These are phyloP conservation scores for Oppia nitens DNA, from an alignment of 1,140 invertebrate genomes.

Conservation along the genomic window DNA sequence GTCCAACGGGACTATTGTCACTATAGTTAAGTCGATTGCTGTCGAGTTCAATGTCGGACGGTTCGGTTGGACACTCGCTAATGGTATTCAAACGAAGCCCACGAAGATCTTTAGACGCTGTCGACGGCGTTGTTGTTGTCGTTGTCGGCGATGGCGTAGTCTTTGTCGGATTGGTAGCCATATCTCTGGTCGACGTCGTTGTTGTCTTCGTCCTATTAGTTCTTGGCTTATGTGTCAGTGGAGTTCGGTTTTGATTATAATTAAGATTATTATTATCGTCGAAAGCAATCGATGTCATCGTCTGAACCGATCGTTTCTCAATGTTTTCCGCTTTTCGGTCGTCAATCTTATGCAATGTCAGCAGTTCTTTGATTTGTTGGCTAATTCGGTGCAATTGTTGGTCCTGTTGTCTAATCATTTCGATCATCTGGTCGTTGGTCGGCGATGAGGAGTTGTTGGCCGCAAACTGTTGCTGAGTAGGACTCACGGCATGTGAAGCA, in stretches of 20 bases:
- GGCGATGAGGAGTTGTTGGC: neutral
- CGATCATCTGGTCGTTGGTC: neutral
- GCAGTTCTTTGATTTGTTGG: conserved; percentile 11
- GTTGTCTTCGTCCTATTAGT: neutral
- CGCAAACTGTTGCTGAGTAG: too few species aligned
- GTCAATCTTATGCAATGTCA: neutral
- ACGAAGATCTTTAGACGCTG: neutral
- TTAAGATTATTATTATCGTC: neutral
- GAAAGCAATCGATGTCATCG: neutral
- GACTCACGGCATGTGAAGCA: neutral
- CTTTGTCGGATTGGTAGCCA: neutral
- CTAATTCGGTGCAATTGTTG: conserved; percentile 7
- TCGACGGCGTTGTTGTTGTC: neutral
- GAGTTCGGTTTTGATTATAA: neutral
- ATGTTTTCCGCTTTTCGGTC: neutral
- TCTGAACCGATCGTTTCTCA: neutral
- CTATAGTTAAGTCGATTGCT: neutral
- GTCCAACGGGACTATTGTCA: neutral
- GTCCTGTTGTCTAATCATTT: conserved; percentile 6
- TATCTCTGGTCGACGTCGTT: too few species aligned
- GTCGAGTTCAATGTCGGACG: neutral
- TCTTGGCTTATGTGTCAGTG: too few species aligned
- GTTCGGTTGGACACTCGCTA: neutral
- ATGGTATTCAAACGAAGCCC: neutral
- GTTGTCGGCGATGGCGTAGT: neutral